Evolutionary conservation across 2,888 invertebrate species (phyloP).

Genomic region (Drosophila planitibia): DNA sequence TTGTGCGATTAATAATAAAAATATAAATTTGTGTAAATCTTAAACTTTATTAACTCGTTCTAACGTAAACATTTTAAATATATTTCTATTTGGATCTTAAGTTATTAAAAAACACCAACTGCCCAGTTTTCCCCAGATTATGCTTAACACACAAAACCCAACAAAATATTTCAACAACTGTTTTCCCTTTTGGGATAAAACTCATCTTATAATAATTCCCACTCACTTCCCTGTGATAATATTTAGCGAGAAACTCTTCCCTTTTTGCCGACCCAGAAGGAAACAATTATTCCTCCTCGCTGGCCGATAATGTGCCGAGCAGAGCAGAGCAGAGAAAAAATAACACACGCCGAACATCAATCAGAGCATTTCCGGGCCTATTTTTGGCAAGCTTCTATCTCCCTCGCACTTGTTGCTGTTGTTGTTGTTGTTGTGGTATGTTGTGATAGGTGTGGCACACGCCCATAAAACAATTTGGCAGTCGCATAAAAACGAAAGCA

Average conservation of each 20-base stretch:
- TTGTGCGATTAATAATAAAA: no score
- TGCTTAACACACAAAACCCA: neutral
- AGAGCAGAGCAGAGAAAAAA: conserved; percentile 13
- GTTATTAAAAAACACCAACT: neutral
- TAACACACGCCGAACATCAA: conserved; percentile 12
- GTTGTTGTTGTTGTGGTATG: conserved; percentile 2
- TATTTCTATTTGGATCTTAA: no score
- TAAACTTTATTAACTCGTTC: no score
- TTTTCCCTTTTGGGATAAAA: neutral
- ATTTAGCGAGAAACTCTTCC: conserved; percentile 2
- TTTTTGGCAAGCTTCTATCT: conserved; percentile 1
- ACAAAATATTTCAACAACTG: neutral
- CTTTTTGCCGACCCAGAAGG: neutral
- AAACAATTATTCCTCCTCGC: conserved; percentile 24
- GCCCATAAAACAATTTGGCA: conserved; percentile 75
- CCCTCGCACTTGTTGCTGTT: neutral
- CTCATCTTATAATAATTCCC: neutral
- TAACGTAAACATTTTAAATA: neutral
- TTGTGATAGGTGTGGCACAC: conserved; percentile 58
- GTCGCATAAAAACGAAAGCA: conserved; percentile 62
- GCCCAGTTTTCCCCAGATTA: neutral
- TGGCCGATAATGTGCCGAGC: conserved; percentile 18
- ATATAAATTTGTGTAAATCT: no score
- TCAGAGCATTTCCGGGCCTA: neutral
- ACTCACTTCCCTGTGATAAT: neutral